Evolutionary conservation across 2,888 invertebrate species (phyloP).

Genomic region (Drosophila monieri): DNA sequence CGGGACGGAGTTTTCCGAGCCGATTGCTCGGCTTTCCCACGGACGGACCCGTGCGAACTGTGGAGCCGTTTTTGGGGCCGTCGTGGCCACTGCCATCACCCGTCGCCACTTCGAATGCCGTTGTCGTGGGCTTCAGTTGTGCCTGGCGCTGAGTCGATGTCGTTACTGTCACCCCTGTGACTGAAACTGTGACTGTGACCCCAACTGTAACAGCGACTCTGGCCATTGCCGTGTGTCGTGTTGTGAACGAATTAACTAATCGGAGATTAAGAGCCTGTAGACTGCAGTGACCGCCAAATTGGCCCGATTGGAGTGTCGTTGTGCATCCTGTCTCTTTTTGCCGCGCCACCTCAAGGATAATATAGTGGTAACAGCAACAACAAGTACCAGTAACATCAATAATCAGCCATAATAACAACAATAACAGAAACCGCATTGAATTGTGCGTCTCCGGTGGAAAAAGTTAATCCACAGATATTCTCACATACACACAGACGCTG

Average conservation of each 20-base stretch:
- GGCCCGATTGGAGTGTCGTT: slow-evolving; percentile 46
- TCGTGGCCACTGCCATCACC: slow-evolving; percentile 60
- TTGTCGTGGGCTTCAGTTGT: slow-evolving; percentile 80
- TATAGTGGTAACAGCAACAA: background rate
- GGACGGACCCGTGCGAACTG: slow-evolving; percentile 10
- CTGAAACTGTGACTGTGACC: slow-evolving; percentile 18
- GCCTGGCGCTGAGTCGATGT: slow-evolving; percentile 34
- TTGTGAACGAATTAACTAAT: slow-evolving; percentile 56
- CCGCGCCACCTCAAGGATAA: slow-evolving; percentile 47
- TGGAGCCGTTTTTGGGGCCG: slow-evolving; percentile 37
- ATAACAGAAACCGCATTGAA: slow-evolving; percentile 16
- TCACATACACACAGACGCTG: slow-evolving; percentile 9
- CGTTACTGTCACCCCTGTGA: slow-evolving; percentile 4
- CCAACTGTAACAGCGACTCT: slow-evolving; percentile 14
- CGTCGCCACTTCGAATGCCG: slow-evolving; percentile 81
- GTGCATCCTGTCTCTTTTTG: slow-evolving; percentile 46
- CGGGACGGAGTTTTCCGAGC: slow-evolving; percentile 1
- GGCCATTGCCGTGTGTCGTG: background rate
- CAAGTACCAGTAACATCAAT: slow-evolving; percentile 7
- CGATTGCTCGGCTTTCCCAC: slow-evolving; percentile 29
- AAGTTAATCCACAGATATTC: slow-evolving; percentile 38
- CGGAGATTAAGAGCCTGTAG: slow-evolving; percentile 53
- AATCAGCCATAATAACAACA: slow-evolving; percentile 53
- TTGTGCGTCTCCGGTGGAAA: slow-evolving; percentile 31
- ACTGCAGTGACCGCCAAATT: background rate